Conservation (phyloP, 2,888 invertebrate species). For the Ophioninae sp. region DNA sequence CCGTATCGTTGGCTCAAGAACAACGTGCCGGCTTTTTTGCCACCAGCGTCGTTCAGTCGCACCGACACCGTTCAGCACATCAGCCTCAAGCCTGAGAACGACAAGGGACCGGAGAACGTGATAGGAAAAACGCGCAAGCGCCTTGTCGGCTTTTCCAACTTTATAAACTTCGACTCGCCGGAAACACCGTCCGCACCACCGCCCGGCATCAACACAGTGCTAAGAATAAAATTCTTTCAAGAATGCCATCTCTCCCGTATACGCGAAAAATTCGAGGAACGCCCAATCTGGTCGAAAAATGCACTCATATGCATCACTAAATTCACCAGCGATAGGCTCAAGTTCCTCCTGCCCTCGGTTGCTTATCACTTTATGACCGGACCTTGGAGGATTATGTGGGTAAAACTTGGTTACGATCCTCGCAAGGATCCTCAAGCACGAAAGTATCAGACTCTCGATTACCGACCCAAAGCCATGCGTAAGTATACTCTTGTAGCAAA, state of each 20-base stretch:
- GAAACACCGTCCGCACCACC: slow-evolving; percentile 86
- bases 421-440: slow-evolving; percentile 89
- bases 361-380: slow-evolving; percentile 94
- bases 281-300: slow-evolving; percentile 94
- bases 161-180: slow-evolving; percentile 85
- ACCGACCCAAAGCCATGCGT: slow-evolving; percentile 87
- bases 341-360: slow-evolving; percentile 90
- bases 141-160: slow-evolving; percentile 84
- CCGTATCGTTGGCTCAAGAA: slow-evolving; percentile 84
- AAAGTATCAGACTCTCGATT: slow-evolving; percentile 94
- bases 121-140: slow-evolving; percentile 83
- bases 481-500: slow-evolving; percentile 62
- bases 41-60: slow-evolving; percentile 91
- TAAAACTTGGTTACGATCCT: slow-evolving; percentile 95
- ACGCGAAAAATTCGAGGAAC: slow-evolving; percentile 86
- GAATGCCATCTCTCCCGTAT: slow-evolving; percentile 77
- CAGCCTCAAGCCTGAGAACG: slow-evolving; percentile 75
- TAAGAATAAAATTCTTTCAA: slow-evolving; percentile 80
- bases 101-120: slow-evolving; percentile 76
- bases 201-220: slow-evolving; percentile 83
- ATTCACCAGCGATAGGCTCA: slow-evolving; percentile 85
- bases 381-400: slow-evolving; percentile 96
- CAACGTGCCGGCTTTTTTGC: slow-evolving; percentile 85
- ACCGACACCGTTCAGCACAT: slow-evolving; percentile 84
- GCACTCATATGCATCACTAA: slow-evolving; percentile 87